Percentiles rank a stretch among this genome's conserved stretches.
phyloP scores from a whole-genome alignment of 2,797 vertebrate genomes.

The Trichosurus vulpecula region DNA sequence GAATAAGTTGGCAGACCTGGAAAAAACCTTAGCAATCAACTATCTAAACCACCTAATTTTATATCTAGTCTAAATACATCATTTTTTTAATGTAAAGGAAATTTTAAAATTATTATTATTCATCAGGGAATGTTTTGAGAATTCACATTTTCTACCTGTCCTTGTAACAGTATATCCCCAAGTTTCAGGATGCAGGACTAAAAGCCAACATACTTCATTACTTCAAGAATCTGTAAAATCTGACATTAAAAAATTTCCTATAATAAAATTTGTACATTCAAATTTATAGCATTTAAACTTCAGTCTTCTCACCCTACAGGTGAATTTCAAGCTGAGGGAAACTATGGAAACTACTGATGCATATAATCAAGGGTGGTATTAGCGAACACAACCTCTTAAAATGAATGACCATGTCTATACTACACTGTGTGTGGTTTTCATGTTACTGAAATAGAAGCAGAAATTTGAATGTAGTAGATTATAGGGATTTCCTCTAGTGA shows the following conservation, averaged over 20 bases:
- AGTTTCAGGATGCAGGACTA: not conserved
- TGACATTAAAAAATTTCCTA: slow-evolving; percentile 4
- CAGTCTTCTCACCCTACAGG: not conserved
- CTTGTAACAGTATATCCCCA: not conserved
- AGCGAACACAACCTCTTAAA: not conserved
- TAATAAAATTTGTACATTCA: slow-evolving; percentile 31
- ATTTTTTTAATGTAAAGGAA: not conserved
- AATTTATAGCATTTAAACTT: slow-evolving; percentile 49
- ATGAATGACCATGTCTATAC: not conserved
- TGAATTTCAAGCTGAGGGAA: slow-evolving; percentile 29
- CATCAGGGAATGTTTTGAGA: not conserved
- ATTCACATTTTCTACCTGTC: not conserved
- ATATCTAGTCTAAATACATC: not conserved
- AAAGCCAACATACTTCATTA: not conserved
- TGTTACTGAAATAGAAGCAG: not conserved
- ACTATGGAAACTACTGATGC: not conserved
- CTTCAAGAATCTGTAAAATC: not conserved
- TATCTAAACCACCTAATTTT: not conserved
- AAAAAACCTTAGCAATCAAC: not conserved
- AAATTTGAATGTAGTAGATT: not conserved
- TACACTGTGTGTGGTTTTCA: not conserved
- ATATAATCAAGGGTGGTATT: not conserved
- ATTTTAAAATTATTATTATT: not conserved
- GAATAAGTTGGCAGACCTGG: not conserved
- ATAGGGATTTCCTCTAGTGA: not conserved